phyloP scores from a whole-genome alignment of 2,888 invertebrate species.

The Serripes groenlandicus region DNA sequence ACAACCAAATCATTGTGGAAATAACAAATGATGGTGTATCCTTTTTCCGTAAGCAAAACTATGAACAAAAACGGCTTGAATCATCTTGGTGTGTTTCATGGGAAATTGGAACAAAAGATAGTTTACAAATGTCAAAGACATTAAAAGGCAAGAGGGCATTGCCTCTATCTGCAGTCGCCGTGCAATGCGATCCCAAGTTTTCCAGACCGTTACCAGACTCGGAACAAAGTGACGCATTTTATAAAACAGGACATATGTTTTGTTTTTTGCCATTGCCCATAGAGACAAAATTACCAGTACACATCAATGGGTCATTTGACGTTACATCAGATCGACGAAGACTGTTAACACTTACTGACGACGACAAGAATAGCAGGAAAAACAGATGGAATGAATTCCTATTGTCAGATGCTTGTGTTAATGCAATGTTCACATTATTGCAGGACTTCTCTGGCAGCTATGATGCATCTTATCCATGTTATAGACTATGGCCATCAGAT shows the following conservation, averaged over 20 bases:
- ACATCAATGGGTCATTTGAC: conserved; percentile 83
- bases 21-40: background rate
- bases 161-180: conserved; percentile 78
- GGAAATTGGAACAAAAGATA: conserved; percentile 34
- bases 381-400: conserved; percentile 64
- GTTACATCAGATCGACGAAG: conserved; percentile 79
- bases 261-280: conserved; percentile 83
- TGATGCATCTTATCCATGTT: background rate
- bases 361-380: conserved; percentile 74
- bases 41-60: background rate
- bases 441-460: conserved; percentile 5
- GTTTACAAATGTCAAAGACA: conserved; percentile 4
- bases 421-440: conserved; percentile 56
- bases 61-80: background rate
- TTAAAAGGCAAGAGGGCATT: conserved; percentile 39
- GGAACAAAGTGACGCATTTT: conserved; percentile 56
- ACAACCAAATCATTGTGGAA: background rate
- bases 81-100: conserved; percentile 47
- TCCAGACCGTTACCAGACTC: background rate
- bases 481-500: conserved; percentile 18
- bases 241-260: conserved; percentile 74
- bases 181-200: conserved; percentile 47
- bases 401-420: conserved; percentile 55
- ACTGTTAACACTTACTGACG: conserved; percentile 73
- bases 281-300: conserved; percentile 75